phyloP scores from a whole-genome alignment of 1,140 invertebrate species.

The Drosophila bocqueti region DNA sequence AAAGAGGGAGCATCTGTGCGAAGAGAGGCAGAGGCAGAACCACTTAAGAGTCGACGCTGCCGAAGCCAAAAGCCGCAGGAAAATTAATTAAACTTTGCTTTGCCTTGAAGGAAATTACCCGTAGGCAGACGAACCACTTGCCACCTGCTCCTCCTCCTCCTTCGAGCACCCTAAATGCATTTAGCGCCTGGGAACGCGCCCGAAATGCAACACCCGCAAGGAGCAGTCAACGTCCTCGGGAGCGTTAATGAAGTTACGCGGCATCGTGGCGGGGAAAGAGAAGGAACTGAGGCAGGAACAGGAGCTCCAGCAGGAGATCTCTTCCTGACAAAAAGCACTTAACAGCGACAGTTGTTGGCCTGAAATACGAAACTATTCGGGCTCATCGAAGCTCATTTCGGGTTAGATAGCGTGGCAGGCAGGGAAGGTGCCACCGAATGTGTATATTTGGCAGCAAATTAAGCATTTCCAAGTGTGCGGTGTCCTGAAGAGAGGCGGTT shows the following conservation, averaged over 20 bases:
- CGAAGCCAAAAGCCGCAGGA: constrained; percentile 60
- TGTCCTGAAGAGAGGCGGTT: constrained; percentile 10
- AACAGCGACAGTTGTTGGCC: constrained; percentile 17
- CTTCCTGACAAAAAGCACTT: constrained; percentile 35
- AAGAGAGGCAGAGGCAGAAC: constrained; percentile 22
- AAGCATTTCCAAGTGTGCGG: constrained; percentile 43
- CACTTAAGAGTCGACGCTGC: constrained; percentile 42
- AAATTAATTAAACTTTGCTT: constrained; percentile 65
- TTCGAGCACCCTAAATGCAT: constrained; percentile 49
- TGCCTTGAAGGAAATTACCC: constrained; percentile 34
- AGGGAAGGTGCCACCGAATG: constrained; percentile 6
- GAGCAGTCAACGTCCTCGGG: constrained; percentile 10
- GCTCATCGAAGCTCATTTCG: constrained; percentile 54
- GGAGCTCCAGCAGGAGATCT: neutral
- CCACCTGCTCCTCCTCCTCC: neutral
- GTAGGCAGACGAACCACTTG: constrained; percentile 17
- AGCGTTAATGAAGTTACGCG: constrained; percentile 55
- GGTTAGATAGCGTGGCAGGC: constrained; percentile 16
- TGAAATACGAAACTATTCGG: constrained; percentile 59
- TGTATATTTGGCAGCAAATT: constrained; percentile 53
- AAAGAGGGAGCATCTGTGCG: constrained; percentile 23
- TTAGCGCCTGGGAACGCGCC: constrained; percentile 15
- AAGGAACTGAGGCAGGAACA: neutral
- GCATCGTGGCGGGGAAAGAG: constrained; percentile 10
- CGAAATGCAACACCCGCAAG: constrained; percentile 46